Evolutionary conservation across 1,140 invertebrate genomes (phyloP).

Genomic region (Heliconius hewitsoni): DNA sequence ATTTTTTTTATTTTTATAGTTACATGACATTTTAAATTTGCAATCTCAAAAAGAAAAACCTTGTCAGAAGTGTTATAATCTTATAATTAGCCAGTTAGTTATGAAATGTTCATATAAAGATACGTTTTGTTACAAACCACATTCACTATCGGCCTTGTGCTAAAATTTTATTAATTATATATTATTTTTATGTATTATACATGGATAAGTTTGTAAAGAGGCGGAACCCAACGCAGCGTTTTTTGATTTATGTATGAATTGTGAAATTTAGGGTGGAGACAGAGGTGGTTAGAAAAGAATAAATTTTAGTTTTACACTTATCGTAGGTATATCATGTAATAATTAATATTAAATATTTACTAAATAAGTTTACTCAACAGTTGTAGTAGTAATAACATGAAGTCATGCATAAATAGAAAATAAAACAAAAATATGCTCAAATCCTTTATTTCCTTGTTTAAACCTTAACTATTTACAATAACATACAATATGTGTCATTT

Average conservation of each 20-base stretch:
- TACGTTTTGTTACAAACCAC: neutral
- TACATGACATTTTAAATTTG: no score
- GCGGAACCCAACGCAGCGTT: no score
- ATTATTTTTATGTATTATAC: no score
- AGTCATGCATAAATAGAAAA: neutral
- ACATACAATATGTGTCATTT: constrained; percentile 36
- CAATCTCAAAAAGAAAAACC: neutral
- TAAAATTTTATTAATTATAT: neutral
- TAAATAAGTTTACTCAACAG: no score
- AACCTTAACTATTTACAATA: constrained; percentile 40
- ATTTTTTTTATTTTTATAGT: no score
- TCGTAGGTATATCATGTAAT: neutral
- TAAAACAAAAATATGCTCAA: constrained; percentile 20
- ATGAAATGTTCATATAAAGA: neutral
- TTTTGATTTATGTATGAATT: no score
- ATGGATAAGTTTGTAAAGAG: no score
- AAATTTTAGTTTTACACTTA: no score
- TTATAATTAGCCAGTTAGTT: neutral
- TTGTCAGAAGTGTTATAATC: neutral
- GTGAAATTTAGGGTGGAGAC: no score
- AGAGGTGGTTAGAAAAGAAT: no score
- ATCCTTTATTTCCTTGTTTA: constrained; percentile 41
- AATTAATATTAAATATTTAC: neutral
- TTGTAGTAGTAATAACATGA: no score
- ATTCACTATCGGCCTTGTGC: neutral